Evolutionary conservation across 2,113 vertebrate species (phyloP).

Genomic region (Hippocampus mohnikei): DNA sequence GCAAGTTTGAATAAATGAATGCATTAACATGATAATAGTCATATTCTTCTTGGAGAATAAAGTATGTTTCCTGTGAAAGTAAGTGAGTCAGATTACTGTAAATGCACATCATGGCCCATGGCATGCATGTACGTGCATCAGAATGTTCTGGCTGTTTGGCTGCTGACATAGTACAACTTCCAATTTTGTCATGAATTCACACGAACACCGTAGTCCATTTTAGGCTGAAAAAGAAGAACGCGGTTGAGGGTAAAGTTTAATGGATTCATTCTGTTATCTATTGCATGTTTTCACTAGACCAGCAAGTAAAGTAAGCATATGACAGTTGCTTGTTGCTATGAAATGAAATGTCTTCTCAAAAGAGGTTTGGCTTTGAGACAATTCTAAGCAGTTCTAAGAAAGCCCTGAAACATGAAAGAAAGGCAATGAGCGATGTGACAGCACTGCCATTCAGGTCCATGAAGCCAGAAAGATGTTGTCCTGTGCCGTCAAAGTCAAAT

Average conservation of each 20-base stretch:
- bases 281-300: conserved; percentile 35
- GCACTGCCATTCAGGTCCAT: conserved; percentile 37
- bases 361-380: conserved; percentile 14
- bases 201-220: background rate
- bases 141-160: background rate
- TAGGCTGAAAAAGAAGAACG: conserved; percentile 5
- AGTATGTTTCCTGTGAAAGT: too few species aligned
- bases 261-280: conserved; percentile 16
- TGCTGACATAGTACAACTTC: conserved; percentile 21
- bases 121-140: too few species aligned
- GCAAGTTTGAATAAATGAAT: too few species aligned
- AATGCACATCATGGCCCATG: too few species aligned
- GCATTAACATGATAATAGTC: too few species aligned
- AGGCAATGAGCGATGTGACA: conserved; percentile 32
- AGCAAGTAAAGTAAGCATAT: conserved; percentile 26
- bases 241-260: conserved; percentile 17
- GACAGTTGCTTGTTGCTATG: conserved; percentile 39
- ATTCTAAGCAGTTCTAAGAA: conserved; percentile 6
- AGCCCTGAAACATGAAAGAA: conserved; percentile 23
- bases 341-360: conserved; percentile 62
- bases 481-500: conserved; percentile 20
- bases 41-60: too few species aligned
- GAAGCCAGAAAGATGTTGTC: conserved; percentile 54
- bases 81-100: too few species aligned
- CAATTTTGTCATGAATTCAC: conserved; percentile 19